Evolutionary conservation across 2,113 vertebrate genomes (phyloP), one percentile per base, ranked within the genome.

Genomic region (Platycercus adscitus): DNA sequence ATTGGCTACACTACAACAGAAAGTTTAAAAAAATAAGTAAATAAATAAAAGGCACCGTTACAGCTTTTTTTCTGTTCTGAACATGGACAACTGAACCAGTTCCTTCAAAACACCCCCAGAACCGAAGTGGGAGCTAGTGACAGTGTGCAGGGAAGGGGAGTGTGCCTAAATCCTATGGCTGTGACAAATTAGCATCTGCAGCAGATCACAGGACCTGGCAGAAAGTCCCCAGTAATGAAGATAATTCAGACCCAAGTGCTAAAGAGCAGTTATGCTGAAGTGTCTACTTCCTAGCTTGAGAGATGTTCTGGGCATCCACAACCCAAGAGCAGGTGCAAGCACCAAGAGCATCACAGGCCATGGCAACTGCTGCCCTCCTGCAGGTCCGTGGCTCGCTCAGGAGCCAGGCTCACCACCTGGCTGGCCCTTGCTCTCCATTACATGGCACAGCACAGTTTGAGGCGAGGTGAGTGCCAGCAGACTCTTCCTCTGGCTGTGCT

Each of bases 181-280:
- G 6, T 4, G 44, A 92, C 52, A 93, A 72, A 93, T 13, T 1
- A 84, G 65, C 92, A 96, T 72, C 73, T 94, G 83, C 7, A 29
- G 56, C 70, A 91, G 65, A 85, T 73, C 93, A 61, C 65, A 89
- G 88, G 92, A 81, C 37, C 83, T 89, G 91, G 77, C 93, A 95
- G 44, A 41, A 94, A 84, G 80, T 58, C 65, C 31, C 10, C 41
- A 23, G 16, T 52, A 94, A 94, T 19, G 81, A 96, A 92, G 80
- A 85, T 65, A 65, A 89, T 58, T 86, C 72, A 86, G 65, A 69
- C 19, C 2, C 8, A 61, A 87, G 39, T 8, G 86, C 80, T 92
- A 46, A 95, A 90, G 60, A 87, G 55, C 76, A 64, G 71, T 68
- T 64, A 71, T 3, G 33, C 68, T 55, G 12, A 82, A 87, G 78